Evolutionary conservation across 2,113 vertebrate species (phyloP).

Genomic region (Xenus cinereus): DNA sequence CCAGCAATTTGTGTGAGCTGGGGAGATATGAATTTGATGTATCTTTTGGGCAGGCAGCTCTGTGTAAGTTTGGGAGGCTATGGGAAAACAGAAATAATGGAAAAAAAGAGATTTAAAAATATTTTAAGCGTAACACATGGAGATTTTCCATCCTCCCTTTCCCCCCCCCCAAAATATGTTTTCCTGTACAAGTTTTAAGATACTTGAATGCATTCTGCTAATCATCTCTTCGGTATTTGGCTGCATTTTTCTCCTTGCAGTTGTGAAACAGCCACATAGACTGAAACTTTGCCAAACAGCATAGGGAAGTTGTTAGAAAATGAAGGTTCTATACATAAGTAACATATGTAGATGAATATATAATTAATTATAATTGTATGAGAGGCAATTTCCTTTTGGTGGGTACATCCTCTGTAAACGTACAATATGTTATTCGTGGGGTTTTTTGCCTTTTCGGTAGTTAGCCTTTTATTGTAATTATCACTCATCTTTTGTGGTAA

Average conservation of each 20-base stretch:
- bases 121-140: not conserved
- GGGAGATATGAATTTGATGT: not conserved
- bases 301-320: not conserved
- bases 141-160: not conserved
- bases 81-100: not conserved
- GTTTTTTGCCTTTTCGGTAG: conserved; percentile 14
- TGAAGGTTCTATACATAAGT: conserved; percentile 41
- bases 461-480: conserved; percentile 40
- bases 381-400: conserved; percentile 30
- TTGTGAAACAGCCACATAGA: not conserved
- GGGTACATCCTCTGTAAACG: conserved; percentile 6
- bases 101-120: not conserved
- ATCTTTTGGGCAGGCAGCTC: not conserved
- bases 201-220: not conserved
- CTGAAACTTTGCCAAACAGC: not conserved
- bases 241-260: not conserved
- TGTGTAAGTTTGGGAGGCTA: not conserved
- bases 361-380: conserved; percentile 57
- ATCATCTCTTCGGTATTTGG: not conserved
- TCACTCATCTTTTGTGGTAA: not conserved
- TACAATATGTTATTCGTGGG: conserved; percentile 16
- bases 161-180: fast-evolving
- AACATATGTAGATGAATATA: conserved; percentile 62
- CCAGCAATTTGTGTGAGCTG: not conserved
- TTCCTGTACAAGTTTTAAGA: not conserved